Percentiles rank a stretch among this genome's conserved stretches.
phyloP scores from a whole-genome alignment of 2,113 vertebrate species.

The Scatophagus argus region DNA sequence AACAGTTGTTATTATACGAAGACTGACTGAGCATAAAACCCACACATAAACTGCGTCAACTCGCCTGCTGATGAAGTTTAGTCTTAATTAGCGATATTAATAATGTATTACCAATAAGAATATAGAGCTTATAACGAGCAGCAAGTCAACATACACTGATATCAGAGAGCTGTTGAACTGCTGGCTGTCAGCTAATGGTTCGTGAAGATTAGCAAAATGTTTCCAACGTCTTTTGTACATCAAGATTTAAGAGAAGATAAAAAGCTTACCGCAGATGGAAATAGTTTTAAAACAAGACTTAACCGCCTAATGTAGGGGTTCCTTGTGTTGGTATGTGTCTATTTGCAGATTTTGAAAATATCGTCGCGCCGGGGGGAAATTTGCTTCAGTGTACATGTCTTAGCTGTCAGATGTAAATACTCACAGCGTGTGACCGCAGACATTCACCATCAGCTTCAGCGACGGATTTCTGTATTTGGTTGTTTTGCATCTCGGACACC shows the following conservation, averaged over 20 bases:
- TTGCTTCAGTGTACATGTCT: neutral
- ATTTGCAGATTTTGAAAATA: neutral
- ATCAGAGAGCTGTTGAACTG: no score
- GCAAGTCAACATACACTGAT: no score
- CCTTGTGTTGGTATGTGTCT: neutral
- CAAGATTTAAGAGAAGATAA: neutral
- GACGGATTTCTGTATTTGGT: conserved; percentile 98
- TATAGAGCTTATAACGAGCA: neutral
- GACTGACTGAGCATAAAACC: no score
- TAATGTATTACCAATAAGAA: neutral
- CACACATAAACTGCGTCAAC: neutral
- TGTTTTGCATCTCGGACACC: conserved; percentile 96
- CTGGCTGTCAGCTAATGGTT: conserved; percentile 2
- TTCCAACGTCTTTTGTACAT: neutral
- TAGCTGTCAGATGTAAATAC: conserved; percentile 70
- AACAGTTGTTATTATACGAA: neutral
- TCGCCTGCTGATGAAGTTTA: neutral
- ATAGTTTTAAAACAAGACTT: neutral
- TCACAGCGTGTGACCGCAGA: conserved; percentile 99
- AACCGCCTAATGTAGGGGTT: neutral
- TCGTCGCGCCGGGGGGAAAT: neutral
- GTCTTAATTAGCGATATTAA: neutral
- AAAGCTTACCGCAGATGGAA: neutral
- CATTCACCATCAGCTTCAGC: conserved; percentile 97
- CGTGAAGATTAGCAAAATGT: neutral